Evolutionary conservation across 2,888 invertebrate genomes (phyloP).

Genomic region (Eristalis tenax): DNA sequence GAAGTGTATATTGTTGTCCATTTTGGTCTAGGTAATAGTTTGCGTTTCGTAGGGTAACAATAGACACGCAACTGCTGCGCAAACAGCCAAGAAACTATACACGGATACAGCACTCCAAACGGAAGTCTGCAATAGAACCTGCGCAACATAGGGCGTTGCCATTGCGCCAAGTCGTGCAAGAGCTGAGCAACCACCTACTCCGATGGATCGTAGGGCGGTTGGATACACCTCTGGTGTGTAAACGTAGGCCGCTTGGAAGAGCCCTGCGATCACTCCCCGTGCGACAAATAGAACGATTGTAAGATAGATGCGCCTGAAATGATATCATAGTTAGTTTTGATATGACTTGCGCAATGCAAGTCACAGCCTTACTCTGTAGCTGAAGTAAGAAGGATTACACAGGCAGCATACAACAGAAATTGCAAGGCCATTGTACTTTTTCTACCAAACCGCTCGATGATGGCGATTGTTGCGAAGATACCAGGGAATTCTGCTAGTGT

Average conservation of each 20-base stretch:
- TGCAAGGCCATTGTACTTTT: conserved; percentile 97
- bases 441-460: conserved; percentile 94
- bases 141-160: conserved; percentile 96
- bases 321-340: conserved; percentile 54
- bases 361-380: conserved; percentile 84
- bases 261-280: conserved; percentile 94
- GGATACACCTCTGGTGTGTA: conserved; percentile 98
- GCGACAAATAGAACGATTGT: conserved; percentile 93
- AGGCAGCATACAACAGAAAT: conserved; percentile 91
- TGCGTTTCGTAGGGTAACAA: conserved; percentile 85
- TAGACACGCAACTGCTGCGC: conserved; percentile 84
- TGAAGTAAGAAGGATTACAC: conserved; percentile 89
- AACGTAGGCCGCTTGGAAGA: conserved; percentile 97
- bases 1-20: background rate
- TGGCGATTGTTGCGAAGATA: conserved; percentile 92
- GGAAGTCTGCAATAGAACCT: conserved; percentile 87
- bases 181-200: conserved; percentile 95
- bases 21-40: conserved; percentile 36
- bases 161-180: conserved; percentile 96
- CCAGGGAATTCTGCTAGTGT: conserved; percentile 97
- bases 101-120: conserved; percentile 83
- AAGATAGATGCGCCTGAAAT: conserved; percentile 87
- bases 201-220: conserved; percentile 92
- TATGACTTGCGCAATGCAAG: background rate
- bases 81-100: conserved; percentile 84